These are phyloP conservation scores for Troides oblongomaculatus DNA, from an alignment of 2,888 invertebrate genomes.

Conservation along the genomic window DNA sequence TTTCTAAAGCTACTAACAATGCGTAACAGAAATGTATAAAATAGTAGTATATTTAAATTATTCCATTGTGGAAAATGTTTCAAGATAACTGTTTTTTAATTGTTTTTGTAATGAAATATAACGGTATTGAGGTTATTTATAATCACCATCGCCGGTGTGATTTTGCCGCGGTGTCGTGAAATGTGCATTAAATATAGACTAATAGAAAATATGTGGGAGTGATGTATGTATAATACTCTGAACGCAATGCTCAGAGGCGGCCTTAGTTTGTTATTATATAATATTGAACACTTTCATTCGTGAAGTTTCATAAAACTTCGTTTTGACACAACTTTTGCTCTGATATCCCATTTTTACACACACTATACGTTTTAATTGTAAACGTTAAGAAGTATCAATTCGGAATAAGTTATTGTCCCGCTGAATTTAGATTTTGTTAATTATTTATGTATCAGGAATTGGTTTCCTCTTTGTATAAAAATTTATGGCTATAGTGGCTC, in stretches of 20 bases:
- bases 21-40: too few relatives aligned
- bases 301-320: not conserved
- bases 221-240: conserved; percentile 41
- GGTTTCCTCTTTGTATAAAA: too few relatives aligned
- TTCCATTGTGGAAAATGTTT: not conserved
- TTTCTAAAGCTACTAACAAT: too few relatives aligned
- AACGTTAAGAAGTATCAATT: too few relatives aligned
- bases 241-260: conserved; percentile 55
- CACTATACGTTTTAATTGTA: too few relatives aligned
- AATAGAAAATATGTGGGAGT: conserved; percentile 70
- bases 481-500: too few relatives aligned
- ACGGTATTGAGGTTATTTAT: conserved; percentile 14
- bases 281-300: conserved; percentile 34
- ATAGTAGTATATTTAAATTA: not conserved
- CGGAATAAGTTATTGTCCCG: too few relatives aligned
- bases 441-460: too few relatives aligned
- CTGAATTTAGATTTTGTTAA: too few relatives aligned
- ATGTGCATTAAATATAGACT: conserved; percentile 58
- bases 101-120: conserved; percentile 20
- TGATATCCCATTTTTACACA: not conserved
- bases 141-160: conserved; percentile 35
- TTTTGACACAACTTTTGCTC: not conserved
- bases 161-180: conserved; percentile 55
- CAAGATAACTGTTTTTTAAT: conserved; percentile 14
- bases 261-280: conserved; percentile 46